These are phyloP conservation scores for Hydropotes inermis DNA, from an alignment of 2,113 vertebrate species.

Conservation along the genomic window DNA sequence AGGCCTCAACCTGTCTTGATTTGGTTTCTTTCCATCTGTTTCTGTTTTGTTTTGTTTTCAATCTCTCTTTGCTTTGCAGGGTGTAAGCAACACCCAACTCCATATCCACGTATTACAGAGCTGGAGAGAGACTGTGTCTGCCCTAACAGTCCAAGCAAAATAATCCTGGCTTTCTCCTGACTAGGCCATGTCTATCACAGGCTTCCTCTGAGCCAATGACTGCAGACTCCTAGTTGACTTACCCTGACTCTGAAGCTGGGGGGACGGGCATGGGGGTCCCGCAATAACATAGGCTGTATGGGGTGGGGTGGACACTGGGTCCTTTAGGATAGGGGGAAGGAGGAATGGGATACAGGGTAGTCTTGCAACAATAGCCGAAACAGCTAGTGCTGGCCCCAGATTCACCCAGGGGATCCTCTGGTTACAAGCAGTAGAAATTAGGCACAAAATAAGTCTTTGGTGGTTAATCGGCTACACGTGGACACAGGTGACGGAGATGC, in stretches of 20 bases:
- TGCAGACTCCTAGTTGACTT: neutral
- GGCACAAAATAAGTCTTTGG: neutral
- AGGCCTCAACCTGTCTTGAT: neutral
- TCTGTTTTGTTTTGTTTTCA: neutral
- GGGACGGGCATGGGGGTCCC: neutral
- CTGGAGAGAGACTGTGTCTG: no score
- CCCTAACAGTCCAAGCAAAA: neutral
- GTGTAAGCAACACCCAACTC: neutral
- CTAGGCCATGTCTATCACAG: neutral
- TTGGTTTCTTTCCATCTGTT: neutral
- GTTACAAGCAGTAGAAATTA: neutral
- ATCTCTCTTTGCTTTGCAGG: neutral
- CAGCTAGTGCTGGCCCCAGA: neutral
- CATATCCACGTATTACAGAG: neutral
- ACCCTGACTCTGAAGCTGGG: neutral
- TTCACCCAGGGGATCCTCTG: neutral
- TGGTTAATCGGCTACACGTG: fast-evolving
- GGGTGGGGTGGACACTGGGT: neutral
- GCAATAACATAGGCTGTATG: neutral
- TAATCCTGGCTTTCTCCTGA: neutral
- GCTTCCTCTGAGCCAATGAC: neutral
- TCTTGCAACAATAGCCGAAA: neutral
- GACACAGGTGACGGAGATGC: fast-evolving
- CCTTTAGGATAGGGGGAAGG: neutral
- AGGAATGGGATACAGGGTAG: neutral